phyloP scores from a whole-genome alignment of 1,140 invertebrate genomes.

The Cephus cinctus region DNA sequence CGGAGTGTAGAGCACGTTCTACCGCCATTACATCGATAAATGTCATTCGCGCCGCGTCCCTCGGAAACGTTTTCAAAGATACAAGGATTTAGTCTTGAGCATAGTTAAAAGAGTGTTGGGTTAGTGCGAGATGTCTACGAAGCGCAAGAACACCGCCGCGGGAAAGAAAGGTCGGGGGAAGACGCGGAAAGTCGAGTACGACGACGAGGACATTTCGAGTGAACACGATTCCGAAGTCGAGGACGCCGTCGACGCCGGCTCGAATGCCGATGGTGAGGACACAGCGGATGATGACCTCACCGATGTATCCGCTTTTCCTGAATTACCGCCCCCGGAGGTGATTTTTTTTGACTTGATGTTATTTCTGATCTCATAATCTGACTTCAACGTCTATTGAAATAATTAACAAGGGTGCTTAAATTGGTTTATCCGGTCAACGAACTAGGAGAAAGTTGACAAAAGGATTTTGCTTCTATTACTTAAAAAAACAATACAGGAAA shows the following conservation, averaged over 20 bases:
- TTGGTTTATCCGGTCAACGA: too few relatives aligned
- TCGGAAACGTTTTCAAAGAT: not conserved
- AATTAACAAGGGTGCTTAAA: too few relatives aligned
- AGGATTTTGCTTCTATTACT: too few relatives aligned
- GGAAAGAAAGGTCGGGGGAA: slow-evolving; percentile 46
- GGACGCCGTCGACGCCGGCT: slow-evolving; percentile 37
- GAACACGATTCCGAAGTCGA: slow-evolving; percentile 51
- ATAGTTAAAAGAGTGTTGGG: slow-evolving; percentile 5
- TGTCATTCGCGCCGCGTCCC: slow-evolving; percentile 23
- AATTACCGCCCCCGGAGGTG: slow-evolving; percentile 49
- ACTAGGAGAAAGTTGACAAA: too few relatives aligned
- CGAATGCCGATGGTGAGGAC: slow-evolving; percentile 43
- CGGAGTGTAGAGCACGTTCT: slow-evolving; percentile 16
- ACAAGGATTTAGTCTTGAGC: slow-evolving; percentile 4
- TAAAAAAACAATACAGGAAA: too few relatives aligned
- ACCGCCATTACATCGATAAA: slow-evolving; percentile 40
- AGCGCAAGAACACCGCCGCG: slow-evolving; percentile 36
- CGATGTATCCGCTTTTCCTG: slow-evolving; percentile 42
- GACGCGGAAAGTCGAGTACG: slow-evolving; percentile 47
- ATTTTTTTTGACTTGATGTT: slow-evolving; percentile 10
- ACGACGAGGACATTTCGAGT: slow-evolving; percentile 54
- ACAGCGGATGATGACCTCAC: slow-evolving; percentile 42
- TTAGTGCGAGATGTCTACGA: slow-evolving; percentile 35
- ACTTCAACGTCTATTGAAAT: too few relatives aligned
- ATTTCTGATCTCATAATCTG: too few relatives aligned